These are phyloP conservation scores for Acleris sparsana DNA, from an alignment of 2,888 invertebrate genomes.

Conservation along the genomic window DNA sequence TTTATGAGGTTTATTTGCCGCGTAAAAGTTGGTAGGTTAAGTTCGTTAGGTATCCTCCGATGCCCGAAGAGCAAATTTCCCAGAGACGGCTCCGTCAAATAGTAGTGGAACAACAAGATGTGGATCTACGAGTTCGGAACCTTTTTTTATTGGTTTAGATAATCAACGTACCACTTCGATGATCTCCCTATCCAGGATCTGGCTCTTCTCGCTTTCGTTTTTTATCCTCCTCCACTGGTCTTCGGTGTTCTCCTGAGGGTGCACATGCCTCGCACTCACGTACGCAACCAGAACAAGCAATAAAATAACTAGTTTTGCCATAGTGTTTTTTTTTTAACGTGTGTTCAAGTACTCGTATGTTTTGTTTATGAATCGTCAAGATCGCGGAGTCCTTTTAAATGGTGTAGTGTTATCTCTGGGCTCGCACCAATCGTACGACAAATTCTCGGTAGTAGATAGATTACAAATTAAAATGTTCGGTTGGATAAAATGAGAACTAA, in stretches of 20 bases:
- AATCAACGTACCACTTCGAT: constrained; percentile 17
- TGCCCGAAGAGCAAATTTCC: too few relatives aligned
- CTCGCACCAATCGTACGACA: constrained; percentile 48
- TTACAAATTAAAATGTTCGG: constrained; percentile 11
- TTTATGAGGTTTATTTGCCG: background rate
- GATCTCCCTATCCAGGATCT: background rate
- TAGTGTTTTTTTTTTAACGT: constrained; percentile 39
- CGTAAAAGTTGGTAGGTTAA: too few relatives aligned
- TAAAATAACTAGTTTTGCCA: constrained; percentile 44
- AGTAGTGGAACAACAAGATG: too few relatives aligned
- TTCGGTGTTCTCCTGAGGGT: constrained; percentile 44
- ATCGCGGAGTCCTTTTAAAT: constrained; percentile 55
- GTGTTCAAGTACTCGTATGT: constrained; percentile 37
- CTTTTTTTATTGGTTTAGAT: background rate
- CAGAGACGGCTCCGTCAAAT: too few relatives aligned
- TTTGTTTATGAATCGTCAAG: constrained; percentile 46
- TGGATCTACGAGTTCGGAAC: too few relatives aligned
- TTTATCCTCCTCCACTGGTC: constrained; percentile 27
- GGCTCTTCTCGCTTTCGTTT: background rate
- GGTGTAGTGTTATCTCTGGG: constrained; percentile 50
- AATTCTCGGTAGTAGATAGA: constrained; percentile 19
- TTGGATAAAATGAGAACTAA: constrained; percentile 17
- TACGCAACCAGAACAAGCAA: constrained; percentile 43
- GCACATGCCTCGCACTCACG: constrained; percentile 54
- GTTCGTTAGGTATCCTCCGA: too few relatives aligned